Conservation (phyloP, 1,140 invertebrate species). For the Danaus plexippus region DNA sequence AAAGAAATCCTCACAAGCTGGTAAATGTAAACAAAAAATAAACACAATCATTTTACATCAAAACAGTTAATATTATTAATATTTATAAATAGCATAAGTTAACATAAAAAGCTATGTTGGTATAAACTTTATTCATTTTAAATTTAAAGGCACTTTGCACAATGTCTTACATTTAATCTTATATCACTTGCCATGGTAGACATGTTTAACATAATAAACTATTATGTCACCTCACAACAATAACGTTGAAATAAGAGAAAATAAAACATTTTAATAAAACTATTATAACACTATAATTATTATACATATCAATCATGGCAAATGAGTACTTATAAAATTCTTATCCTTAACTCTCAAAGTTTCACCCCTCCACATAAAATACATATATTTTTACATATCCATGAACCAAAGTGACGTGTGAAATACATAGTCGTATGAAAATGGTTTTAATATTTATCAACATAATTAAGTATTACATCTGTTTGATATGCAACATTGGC, state of each 20-base stretch:
- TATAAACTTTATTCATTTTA: conserved; percentile 70
- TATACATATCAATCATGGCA: conserved; percentile 43
- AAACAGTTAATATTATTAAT: conserved; percentile 70
- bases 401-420: conserved; percentile 21
- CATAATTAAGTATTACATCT: conserved; percentile 30
- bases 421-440: conserved; percentile 16
- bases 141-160: conserved; percentile 68
- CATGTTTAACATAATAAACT: conserved; percentile 28
- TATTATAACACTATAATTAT: conserved; percentile 18
- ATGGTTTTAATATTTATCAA: conserved; percentile 24
- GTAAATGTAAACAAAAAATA: conserved; percentile 27
- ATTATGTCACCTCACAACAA: conserved; percentile 23
- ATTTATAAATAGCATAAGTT: conserved; percentile 71
- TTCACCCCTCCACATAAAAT: conserved; percentile 52
- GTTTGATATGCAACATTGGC: conserved; percentile 48
- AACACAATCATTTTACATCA: conserved; percentile 56
- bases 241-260: conserved; percentile 24
- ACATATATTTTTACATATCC: conserved; percentile 25
- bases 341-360: conserved; percentile 47
- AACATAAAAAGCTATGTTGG: conserved; percentile 70
- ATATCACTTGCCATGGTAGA: conserved; percentile 51
- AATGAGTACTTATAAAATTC: conserved; percentile 42
- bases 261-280: conserved; percentile 28
- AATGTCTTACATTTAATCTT: conserved; percentile 61
- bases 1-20: no score